phyloP scores from a whole-genome alignment of 2,113 vertebrate species.

The Irena cyanogastra region DNA sequence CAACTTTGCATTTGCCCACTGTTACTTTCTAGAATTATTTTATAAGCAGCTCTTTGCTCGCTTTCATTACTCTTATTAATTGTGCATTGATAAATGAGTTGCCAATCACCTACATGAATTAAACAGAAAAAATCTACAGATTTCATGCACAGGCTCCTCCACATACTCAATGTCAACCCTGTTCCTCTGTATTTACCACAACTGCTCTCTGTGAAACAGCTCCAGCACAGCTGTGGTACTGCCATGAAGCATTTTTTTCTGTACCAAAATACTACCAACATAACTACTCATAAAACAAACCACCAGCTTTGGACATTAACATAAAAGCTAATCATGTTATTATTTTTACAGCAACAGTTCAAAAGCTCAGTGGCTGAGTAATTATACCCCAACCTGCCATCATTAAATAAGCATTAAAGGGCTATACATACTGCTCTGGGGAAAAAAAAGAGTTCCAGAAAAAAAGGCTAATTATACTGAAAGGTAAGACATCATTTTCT shows the following conservation, averaged over 20 bases:
- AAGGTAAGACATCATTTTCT: not conserved
- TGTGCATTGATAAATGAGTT: not conserved
- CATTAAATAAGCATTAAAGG: slow-evolving; percentile 22
- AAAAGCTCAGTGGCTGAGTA: slow-evolving; percentile 8
- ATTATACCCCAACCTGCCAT: not conserved
- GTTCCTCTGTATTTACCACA: not conserved
- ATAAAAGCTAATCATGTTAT: not conserved
- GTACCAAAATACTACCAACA: not conserved
- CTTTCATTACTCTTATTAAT: not conserved
- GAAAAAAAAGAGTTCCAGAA: not conserved
- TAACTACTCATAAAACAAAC: not conserved
- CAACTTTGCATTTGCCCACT: not conserved
- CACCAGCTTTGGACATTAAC: not conserved
- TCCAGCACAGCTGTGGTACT: not conserved
- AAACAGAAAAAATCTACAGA: not conserved
- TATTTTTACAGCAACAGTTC: slow-evolving; percentile 12
- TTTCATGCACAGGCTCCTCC: not conserved
- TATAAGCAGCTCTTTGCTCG: not conserved
- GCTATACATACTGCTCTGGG: not conserved
- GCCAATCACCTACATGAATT: not conserved
- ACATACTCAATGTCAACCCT: not conserved
- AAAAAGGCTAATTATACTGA: not conserved
- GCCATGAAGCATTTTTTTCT: not conserved
- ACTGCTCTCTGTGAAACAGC: not conserved
- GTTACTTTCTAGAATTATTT: not conserved